Conservation (phyloP, 1,140 invertebrate species). For the Tetramorium parvispinum region DNA sequence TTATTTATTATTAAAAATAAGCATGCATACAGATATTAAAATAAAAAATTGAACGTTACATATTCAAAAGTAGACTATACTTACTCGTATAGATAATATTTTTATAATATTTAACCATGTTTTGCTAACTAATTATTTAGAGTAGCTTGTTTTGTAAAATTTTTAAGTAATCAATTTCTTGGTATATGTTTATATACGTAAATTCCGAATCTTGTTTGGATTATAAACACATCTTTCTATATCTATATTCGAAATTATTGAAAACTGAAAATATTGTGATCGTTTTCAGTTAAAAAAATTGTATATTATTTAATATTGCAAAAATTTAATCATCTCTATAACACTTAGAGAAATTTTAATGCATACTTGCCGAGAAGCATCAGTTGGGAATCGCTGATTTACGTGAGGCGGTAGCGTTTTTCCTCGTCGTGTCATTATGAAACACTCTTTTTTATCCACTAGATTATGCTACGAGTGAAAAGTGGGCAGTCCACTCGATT, state of each 20-base stretch:
- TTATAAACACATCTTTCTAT: neutral
- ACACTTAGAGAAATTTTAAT: constrained; percentile 16
- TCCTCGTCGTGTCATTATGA: constrained; percentile 54
- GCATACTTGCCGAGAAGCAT: neutral
- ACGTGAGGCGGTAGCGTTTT: constrained; percentile 48
- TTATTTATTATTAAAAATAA: neutral
- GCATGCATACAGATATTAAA: neutral
- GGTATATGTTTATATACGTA: neutral
- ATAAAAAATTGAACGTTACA: neutral
- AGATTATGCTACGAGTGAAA: constrained; percentile 75
- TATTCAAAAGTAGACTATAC: neutral
- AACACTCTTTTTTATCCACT: constrained; percentile 65
- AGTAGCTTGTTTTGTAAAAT: neutral
- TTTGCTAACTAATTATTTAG: neutral
- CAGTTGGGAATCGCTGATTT: constrained; percentile 51
- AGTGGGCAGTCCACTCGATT: constrained; percentile 79
- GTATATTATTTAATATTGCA: neutral
- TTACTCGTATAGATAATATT: neutral
- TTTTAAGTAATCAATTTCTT: neutral
- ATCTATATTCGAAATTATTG: neutral
- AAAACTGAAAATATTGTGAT: neutral
- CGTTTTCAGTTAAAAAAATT: neutral
- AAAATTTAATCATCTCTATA: neutral
- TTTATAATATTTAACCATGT: neutral
- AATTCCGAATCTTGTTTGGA: neutral